Evolutionary conservation across 2,888 invertebrate species (phyloP), one percentile per base, ranked within the genome.

Genomic region (Strigamia transsilvanica): DNA sequence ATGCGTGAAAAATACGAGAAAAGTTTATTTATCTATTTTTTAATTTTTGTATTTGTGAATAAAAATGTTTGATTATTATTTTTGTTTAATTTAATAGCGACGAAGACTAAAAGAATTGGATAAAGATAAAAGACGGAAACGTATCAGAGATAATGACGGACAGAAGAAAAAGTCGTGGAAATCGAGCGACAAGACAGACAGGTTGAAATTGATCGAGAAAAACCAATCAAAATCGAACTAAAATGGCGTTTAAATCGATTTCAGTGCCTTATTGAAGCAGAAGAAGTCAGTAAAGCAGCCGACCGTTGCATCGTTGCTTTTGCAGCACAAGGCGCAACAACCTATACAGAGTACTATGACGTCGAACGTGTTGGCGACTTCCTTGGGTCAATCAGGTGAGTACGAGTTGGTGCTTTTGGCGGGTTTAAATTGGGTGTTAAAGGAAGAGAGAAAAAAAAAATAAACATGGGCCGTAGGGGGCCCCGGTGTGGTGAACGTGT

Each of bases 231-330:
- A 27, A 27, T 27, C 27, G 27, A 27, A 27, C 27, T 1, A 27
- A 27, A 27, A 2, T 27, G 3, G 3, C 1, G 3, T 27, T 27
- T 1, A 27, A 27, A 23, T 79, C 23, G 32, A 56, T 77, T 61
- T 73, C 42, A 85, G 85, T 85, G 84, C 85, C 84, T 85, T 84
- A 84, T 21, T 56, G 23, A 83, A 84, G 79, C 84, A 83, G 27
- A 86, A 86, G 82, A 87, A 87, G 15, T 80, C 81, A 61, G 86
- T 86, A 15, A 82, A 83, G 79, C 86, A 86, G n/a, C 86, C 86
- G 12, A 85, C 86, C 66, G 87, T 87, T 13, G 86, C 87, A 42
- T 86, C 86, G 82, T 84, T 87, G 56, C 84, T 87, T 41, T 87
- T 87, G 83, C 86, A 87, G 81, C 86, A 86, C 81, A 85, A 85